Evolutionary conservation across 2,888 invertebrate genomes (phyloP).

Genomic region (Chloromyia formosa): DNA sequence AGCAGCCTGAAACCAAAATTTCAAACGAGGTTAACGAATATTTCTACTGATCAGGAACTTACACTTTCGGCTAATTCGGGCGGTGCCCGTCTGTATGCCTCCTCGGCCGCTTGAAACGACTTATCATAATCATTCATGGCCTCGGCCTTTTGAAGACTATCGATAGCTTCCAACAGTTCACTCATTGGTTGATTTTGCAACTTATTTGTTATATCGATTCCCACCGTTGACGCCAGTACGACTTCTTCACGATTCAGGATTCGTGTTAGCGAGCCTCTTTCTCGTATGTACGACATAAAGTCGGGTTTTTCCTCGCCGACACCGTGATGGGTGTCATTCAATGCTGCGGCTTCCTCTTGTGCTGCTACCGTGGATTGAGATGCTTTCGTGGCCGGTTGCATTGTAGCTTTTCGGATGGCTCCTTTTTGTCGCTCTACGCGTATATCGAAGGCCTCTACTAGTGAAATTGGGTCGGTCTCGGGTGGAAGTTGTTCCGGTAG

Average conservation of each 20-base stretch:
- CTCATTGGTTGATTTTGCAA: conserved; percentile 44
- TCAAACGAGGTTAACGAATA: neutral
- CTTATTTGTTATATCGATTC: conserved; percentile 43
- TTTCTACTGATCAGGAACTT: neutral
- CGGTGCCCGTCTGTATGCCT: conserved; percentile 45
- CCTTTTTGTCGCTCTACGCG: conserved; percentile 39
- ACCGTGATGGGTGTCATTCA: neutral
- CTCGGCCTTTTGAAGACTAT: conserved; percentile 46
- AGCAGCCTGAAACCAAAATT: conserved; percentile 43
- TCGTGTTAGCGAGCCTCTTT: neutral
- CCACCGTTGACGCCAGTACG: conserved; percentile 40
- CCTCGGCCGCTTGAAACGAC: conserved; percentile 48
- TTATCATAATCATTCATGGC: conserved; percentile 48
- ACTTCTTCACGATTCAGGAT: conserved; percentile 47
- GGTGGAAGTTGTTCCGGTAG: neutral
- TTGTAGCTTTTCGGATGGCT: conserved; percentile 38
- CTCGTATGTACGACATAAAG: conserved; percentile 13
- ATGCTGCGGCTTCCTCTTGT: neutral
- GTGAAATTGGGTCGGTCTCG: conserved; percentile 34
- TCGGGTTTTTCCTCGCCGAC: neutral
- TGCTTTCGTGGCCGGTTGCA: neutral
- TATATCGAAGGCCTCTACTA: conserved; percentile 47
- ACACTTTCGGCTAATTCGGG: conserved; percentile 47
- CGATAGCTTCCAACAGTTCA: conserved; percentile 44
- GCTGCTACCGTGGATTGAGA: neutral